Percentiles rank a stretch among this genome's conserved stretches.
Evolutionary conservation across 2,888 invertebrate species (phyloP).

Genomic region (Mesorhabditis sp.): DNA sequence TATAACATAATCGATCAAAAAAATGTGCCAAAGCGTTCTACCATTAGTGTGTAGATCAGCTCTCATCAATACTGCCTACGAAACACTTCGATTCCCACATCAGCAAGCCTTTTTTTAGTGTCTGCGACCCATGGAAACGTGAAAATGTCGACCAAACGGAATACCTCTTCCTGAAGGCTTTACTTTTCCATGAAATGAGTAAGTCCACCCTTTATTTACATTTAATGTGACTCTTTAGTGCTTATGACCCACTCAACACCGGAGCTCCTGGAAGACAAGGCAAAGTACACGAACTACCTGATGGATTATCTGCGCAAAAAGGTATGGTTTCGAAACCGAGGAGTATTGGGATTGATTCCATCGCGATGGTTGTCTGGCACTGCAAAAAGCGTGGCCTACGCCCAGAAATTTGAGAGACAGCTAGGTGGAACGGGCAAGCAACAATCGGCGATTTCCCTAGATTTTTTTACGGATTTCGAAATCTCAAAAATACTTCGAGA

Average conservation of each 20-base stretch:
- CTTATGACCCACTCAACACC: neutral
- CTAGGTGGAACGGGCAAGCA: no score
- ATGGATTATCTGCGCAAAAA: neutral
- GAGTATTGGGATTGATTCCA: no score
- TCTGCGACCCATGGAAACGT: constrained; percentile 5
- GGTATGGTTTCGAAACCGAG: neutral
- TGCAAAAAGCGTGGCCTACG: no score
- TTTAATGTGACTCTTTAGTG: neutral
- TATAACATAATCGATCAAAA: neutral
- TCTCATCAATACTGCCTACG: no score
- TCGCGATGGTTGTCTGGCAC: no score
- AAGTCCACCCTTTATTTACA: neutral
- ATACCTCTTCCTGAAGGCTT: constrained; percentile 3
- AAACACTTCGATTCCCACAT: neutral
- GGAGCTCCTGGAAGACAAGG: neutral
- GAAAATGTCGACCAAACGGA: neutral
- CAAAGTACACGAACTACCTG: neutral
- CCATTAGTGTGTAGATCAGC: no score
- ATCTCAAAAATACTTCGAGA: no score
- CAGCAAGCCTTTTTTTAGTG: constrained; percentile 1
- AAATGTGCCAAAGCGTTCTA: no score
- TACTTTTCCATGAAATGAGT: constrained; percentile 4
- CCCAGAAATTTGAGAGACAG: no score
- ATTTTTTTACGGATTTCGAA: no score
- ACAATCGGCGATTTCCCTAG: no score